Base-by-base conservation (phyloP, 2,888 invertebrate genomes). In the Ophraella communa region DNA sequence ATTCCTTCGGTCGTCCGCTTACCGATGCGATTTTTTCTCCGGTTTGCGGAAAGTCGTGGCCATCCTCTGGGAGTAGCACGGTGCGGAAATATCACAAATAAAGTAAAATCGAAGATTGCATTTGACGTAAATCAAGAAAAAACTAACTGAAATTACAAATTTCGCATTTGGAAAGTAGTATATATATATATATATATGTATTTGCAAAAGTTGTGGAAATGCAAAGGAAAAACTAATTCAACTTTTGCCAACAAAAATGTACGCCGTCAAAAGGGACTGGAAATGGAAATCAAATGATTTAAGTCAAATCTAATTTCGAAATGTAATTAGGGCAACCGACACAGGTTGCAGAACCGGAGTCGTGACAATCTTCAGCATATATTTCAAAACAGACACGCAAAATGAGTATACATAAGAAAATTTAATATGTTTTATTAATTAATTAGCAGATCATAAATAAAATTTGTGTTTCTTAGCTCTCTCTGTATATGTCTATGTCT, bases 231-330 rank as follows among this genome's bases (percentile, higher is more conserved):
- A 51, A 56, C 49, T 62, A 39, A 62, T 57, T 57, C 21, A 57
- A 51, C 51, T 62, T 51, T 39, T 52, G 23, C 45, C 23, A 54
- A 42, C 52, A 60, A 42, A 64, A 64, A 24, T 30, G 51, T 60
- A 33, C 44, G 24, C 30, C 14, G 35, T 44, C 4, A 49, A 49
- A 53, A 33, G 20, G 42, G 42, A 27, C 23, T n/a, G 18, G 33
- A 18, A 56, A 57, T 49, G 47, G 45, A 35, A 62, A 62, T 65
- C 35, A 27, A 42, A 65, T 54, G 58, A 30, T 49, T 55, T 47
- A 33, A 65, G 49, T 65, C 45, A 54, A 59, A 62, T 65, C 62
- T 51, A 62, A 65, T 65, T 65, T 58, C 54, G 35, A 62, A 65
- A 59, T 45, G 27, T 62, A 62, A 65, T 65, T 65, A 65, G 51